Conservation (phyloP, 1,140 invertebrate genomes). For the Lepidotrigona ventralis region DNA sequence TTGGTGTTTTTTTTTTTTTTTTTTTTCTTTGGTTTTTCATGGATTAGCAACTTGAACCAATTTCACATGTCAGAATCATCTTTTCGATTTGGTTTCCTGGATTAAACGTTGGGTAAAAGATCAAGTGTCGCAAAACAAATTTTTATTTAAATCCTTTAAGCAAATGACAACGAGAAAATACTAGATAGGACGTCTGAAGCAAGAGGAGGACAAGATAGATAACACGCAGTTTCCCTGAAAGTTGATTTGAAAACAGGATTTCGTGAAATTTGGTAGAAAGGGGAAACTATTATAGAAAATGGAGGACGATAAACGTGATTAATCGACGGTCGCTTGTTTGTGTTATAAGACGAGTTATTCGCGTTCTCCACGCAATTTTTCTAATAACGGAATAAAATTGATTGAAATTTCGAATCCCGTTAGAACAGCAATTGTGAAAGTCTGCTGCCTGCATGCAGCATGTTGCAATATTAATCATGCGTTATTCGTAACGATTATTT, state of each 20-base stretch:
- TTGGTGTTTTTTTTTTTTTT: too few species aligned
- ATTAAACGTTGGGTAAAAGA: too few species aligned
- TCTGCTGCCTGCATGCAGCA: neutral
- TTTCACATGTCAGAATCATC: too few species aligned
- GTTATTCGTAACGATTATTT: neutral
- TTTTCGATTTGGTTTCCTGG: too few species aligned
- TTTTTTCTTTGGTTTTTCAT: too few species aligned
- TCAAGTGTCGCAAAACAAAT: neutral
- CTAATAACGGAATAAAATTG: neutral
- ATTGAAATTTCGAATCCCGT: neutral
- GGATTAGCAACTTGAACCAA: too few species aligned
- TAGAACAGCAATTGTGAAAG: neutral
- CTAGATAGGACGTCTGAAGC: neutral
- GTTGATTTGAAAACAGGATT: neutral
- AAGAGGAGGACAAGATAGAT: neutral
- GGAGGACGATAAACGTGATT: neutral
- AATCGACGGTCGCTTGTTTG: neutral
- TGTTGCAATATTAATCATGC: neutral
- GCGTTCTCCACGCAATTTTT: neutral
- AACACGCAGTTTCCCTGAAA: neutral
- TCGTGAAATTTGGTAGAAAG: neutral
- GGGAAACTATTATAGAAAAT: neutral
- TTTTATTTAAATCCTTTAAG: neutral
- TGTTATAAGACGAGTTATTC: neutral
- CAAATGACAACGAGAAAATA: neutral